Base-by-base conservation (phyloP, 2,113 vertebrate species). In the Oreochromis spilurus region DNA sequence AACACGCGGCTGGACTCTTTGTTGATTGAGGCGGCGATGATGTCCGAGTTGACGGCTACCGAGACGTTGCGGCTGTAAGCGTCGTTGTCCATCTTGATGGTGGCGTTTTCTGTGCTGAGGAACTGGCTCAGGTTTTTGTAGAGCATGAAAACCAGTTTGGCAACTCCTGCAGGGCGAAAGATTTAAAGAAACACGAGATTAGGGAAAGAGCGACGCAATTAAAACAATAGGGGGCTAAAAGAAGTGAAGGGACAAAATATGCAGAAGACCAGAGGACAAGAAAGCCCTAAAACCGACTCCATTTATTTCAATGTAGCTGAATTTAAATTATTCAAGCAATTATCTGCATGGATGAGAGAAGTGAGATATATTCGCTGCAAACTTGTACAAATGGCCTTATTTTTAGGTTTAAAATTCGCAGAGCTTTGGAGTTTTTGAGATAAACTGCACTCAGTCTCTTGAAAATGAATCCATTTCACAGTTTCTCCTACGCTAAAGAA, bases 1-100 rank as follows among this genome's bases (percentile, higher is more conserved):
- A 97, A 99, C 16, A 99, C 98, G 2, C 99, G 97, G 96, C 98
- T 99, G 57, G 98, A 99, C 95, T 99, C 98, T 92, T 99, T 99
- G 96, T 99, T 99, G 96, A 99, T 98, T 3, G 99, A 99, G 79
- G 99, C 98, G 0, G 99, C 97, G 38, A 99, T 98, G 97, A 99
- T 97, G 86, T 99, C 97, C 0, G 99, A 99, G 93, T 99, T 99
- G 92, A 99, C 98, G 0, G 98, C 97, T 16, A 99, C 97, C 0
- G 98, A 98, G 93, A 97, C 96, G 83, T 99, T 99, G 57, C 97
- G 97, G 38, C 97, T 97, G 3, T 92, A 95, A 5, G 96, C 95
- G 75, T 99, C 98, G 0, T 96, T 96, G 83, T 96, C 97, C 75
- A 98, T 94, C 94, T 98, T 99, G 89, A 99, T 97, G 65, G 98